Percentiles rank a stretch among this genome's conserved stretches.
Conservation (phyloP, 2,888 invertebrate species). For the Habroteleia sp. region DNA sequence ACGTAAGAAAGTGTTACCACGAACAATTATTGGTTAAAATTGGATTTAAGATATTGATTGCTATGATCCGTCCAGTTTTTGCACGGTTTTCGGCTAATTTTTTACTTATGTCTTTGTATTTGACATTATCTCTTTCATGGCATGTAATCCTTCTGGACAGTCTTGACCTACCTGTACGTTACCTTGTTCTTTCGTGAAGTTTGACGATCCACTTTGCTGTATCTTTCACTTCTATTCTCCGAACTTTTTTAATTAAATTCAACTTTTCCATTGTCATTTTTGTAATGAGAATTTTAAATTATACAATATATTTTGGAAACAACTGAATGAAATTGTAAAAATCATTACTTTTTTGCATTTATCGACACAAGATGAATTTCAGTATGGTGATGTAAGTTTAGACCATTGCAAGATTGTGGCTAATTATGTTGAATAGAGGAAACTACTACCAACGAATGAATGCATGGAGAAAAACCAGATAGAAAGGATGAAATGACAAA, state of each 20-base stretch:
- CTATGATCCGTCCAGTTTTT: slow-evolving; percentile 4
- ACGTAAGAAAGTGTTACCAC: too few relatives aligned
- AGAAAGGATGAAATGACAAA: too few relatives aligned
- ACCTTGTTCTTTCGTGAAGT: background rate
- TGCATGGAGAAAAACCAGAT: too few relatives aligned
- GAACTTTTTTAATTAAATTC: background rate
- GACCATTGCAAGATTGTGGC: slow-evolving; percentile 1
- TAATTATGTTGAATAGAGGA: too few relatives aligned
- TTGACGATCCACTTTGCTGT: slow-evolving; percentile 22
- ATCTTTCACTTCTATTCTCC: slow-evolving; percentile 11
- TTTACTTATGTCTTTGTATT: slow-evolving; percentile 7
- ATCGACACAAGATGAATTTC: background rate
- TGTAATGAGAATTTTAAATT: background rate
- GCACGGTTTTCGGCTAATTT: slow-evolving; percentile 13
- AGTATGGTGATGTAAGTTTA: slow-evolving; percentile 16
- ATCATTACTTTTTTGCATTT: background rate
- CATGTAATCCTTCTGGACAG: slow-evolving; percentile 17
- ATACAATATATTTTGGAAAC: too few relatives aligned
- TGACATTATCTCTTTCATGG: slow-evolving; percentile 8
- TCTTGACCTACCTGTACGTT: slow-evolving; percentile 10
- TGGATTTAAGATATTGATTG: too few relatives aligned
- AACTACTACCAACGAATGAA: too few relatives aligned
- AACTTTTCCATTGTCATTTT: slow-evolving; percentile 4
- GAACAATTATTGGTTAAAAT: too few relatives aligned
- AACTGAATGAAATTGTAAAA: too few relatives aligned